Conservation (phyloP, 2,113 vertebrate species). For the Cyprinus carpio region DNA sequence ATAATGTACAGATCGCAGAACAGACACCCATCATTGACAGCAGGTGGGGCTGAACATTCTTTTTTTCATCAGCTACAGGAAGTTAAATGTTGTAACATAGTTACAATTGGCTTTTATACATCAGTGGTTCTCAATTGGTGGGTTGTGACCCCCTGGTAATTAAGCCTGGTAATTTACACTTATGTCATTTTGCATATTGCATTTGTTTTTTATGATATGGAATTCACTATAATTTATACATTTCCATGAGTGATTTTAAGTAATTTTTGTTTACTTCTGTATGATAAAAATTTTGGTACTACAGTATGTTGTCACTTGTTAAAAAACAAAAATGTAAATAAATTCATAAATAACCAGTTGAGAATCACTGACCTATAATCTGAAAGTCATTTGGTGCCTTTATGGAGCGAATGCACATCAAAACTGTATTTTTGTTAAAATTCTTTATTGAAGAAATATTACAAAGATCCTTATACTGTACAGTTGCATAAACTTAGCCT, state of each 20-base stretch:
- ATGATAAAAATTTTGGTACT: background rate
- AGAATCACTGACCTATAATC: background rate
- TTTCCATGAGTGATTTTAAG: too few relatives aligned
- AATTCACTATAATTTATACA: too few relatives aligned
- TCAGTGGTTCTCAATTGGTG: background rate
- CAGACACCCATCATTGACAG: constrained; percentile 69
- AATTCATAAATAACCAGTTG: too few relatives aligned
- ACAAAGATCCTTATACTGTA: background rate
- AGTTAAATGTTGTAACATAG: background rate
- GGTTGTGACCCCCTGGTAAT: background rate
- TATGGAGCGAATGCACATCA: background rate
- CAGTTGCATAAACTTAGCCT: too few relatives aligned
- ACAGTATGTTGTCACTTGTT: background rate
- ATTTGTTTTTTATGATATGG: too few relatives aligned
- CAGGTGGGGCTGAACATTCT: constrained; percentile 59
- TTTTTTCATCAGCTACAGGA: background rate
- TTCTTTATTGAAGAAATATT: background rate
- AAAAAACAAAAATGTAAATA: background rate
- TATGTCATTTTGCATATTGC: background rate
- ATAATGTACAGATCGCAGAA: constrained; percentile 66
- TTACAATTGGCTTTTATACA: background rate
- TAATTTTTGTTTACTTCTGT: too few relatives aligned
- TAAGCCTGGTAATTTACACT: background rate
- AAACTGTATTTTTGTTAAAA: background rate
- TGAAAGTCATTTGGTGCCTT: background rate